Conservation (phyloP, 2,888 invertebrate species). For the Cephus nigrinus region DNA sequence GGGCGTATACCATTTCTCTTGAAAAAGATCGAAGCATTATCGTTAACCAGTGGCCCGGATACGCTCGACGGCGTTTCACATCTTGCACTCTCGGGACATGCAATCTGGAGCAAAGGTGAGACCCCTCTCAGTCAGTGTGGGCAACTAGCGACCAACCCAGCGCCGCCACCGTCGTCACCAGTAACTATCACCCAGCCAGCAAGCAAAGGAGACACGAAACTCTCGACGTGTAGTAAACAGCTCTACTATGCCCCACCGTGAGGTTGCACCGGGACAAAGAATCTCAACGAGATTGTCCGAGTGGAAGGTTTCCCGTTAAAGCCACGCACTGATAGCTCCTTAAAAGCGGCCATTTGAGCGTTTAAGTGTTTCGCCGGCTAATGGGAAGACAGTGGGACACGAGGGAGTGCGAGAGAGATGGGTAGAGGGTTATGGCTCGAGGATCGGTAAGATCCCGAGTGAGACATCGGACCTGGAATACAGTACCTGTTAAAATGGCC, state of each 20-base stretch:
- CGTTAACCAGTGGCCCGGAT: constrained; percentile 45
- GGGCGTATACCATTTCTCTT: not conserved
- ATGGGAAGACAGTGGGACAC: not conserved
- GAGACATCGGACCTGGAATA: not conserved
- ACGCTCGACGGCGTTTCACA: constrained; percentile 45
- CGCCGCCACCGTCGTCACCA: not conserved
- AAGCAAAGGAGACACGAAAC: not conserved
- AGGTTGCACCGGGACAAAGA: not conserved
- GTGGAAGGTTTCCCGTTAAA: constrained; percentile 28
- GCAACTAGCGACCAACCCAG: not conserved
- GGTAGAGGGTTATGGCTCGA: not conserved
- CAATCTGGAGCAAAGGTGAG: constrained; percentile 49
- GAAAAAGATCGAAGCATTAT: constrained; percentile 28
- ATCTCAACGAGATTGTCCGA: constrained; percentile 20
- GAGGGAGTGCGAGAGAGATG: not conserved
- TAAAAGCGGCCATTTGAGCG: constrained; percentile 1
- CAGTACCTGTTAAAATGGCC: not conserved
- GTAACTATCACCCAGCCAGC: not conserved
- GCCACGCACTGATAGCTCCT: constrained; percentile 24
- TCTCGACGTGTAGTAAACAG: not conserved
- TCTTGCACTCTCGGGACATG: constrained; percentile 35
- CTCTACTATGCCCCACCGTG: not conserved
- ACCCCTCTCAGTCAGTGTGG: constrained; percentile 18
- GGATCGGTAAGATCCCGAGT: not conserved
- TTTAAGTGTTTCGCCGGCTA: constrained; percentile 1